Conservation (phyloP, 2,888 invertebrate genomes). For the Zootermopsis nevadensis region DNA sequence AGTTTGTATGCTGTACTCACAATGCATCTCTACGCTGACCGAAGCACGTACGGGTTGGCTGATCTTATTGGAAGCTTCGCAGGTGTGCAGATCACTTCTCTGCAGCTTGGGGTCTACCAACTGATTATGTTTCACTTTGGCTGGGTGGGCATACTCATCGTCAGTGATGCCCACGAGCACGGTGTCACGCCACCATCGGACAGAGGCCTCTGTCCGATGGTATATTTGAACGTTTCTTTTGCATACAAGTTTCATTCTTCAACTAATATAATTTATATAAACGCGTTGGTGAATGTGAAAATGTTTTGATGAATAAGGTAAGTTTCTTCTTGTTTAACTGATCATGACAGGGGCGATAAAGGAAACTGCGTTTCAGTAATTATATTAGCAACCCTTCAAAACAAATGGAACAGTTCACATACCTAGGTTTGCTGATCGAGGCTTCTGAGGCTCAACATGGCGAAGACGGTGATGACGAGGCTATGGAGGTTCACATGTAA, state of each 20-base stretch:
- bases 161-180: constrained; percentile 72
- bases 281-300: not conserved
- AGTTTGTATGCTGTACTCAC: constrained; percentile 61
- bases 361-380: no score
- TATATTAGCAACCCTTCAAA: no score
- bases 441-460: no score
- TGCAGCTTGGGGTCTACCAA: constrained; percentile 66
- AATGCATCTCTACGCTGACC: constrained; percentile 76
- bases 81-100: constrained; percentile 77
- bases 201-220: no score
- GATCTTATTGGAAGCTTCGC: constrained; percentile 77
- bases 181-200: constrained; percentile 82
- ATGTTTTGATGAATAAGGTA: not conserved
- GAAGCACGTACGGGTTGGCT: constrained; percentile 75
- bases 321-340: not conserved
- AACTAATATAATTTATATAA: not conserved
- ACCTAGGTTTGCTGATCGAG: no score
- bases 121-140: constrained; percentile 58
- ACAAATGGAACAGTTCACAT: no score
- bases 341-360: no score
- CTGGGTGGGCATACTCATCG: constrained; percentile 47
- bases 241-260: not conserved
- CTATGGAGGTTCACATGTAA: no score
- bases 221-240: no score
- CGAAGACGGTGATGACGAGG: no score